These are phyloP conservation scores for Urocynchramus pylzowi DNA, from an alignment of 2,113 vertebrate genomes.

Conservation along the genomic window DNA sequence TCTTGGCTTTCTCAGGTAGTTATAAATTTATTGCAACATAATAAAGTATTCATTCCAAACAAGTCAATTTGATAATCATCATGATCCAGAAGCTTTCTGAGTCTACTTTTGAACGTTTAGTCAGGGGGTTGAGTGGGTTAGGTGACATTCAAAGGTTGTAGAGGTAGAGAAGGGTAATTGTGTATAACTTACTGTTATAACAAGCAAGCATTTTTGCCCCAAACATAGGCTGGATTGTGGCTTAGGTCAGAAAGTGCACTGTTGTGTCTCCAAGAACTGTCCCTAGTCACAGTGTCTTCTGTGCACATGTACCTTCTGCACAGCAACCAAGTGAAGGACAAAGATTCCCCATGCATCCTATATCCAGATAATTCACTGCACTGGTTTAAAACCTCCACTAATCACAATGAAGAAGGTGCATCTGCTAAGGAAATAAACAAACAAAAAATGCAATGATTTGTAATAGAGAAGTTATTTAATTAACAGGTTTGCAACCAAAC, in stretches of 20 bases:
- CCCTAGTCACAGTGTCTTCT: not conserved
- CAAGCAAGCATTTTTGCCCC: accelerated
- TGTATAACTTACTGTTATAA: not conserved
- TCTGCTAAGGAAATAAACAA: not conserved
- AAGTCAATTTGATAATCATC: not conserved
- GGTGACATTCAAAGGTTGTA: not conserved
- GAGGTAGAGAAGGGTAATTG: not conserved
- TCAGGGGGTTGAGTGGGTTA: not conserved
- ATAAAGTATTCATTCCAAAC: not conserved
- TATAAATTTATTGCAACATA: not conserved
- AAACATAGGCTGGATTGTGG: not conserved
- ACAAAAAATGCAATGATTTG: not conserved
- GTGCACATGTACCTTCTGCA: not conserved
- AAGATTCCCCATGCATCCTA: not conserved
- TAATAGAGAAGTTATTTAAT: not conserved
- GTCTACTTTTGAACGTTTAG: not conserved
- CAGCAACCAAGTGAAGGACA: not conserved
- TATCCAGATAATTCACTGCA: not conserved
- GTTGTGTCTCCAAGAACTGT: not conserved
- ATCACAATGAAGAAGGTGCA: not conserved
- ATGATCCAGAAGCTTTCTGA: not conserved
- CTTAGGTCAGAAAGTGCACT: not conserved
- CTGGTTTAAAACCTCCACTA: not conserved
- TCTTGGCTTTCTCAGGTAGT: not conserved
- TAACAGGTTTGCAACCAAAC: not conserved